Evolutionary conservation across 2,797 vertebrate genomes (phyloP).

Genomic region (Gymnoscopelus microlampas): DNA sequence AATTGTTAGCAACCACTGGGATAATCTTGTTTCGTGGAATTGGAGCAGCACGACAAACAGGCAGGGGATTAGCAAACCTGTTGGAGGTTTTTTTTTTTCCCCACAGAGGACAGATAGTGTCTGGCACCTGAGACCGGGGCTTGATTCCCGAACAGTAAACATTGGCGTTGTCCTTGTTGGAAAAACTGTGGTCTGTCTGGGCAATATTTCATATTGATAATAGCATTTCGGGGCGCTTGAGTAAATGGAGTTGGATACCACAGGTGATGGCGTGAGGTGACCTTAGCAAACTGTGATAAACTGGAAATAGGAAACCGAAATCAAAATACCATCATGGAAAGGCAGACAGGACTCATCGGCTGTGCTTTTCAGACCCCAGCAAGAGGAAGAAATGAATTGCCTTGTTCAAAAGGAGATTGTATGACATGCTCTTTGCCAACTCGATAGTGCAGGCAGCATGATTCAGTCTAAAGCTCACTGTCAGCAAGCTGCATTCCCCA

Average conservation of each 20-base stretch:
- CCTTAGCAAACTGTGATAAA: conserved; percentile 88
- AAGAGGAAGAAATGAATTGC: conserved; percentile 62
- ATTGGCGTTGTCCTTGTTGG: conserved; percentile 73
- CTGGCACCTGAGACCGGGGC: conserved; percentile 61
- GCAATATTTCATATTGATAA: conserved; percentile 85
- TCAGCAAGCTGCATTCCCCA: conserved; percentile 15
- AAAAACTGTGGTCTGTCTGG: conserved; percentile 72
- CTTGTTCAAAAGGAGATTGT: conserved; percentile 65
- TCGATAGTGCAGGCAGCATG: conserved; percentile 44
- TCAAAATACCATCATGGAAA: conserved; percentile 79
- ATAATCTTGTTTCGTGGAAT: conserved; percentile 70
- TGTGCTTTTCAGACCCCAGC: conserved; percentile 45
- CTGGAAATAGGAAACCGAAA: conserved; percentile 85
- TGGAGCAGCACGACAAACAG: conserved; percentile 59
- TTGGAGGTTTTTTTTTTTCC: conserved; percentile 30
- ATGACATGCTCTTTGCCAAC: conserved; percentile 60
- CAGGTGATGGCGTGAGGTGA: conserved; percentile 83
- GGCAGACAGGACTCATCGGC: conserved; percentile 64
- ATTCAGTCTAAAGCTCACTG: conserved; percentile 38
- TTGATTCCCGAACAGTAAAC: conserved; percentile 77
- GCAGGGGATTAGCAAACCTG: conserved; percentile 62
- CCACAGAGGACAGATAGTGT: conserved; percentile 59
- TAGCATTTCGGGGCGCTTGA: conserved; percentile 76
- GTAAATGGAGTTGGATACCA: conserved; percentile 84
- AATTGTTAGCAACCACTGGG: conserved; percentile 41